Conservation (phyloP, 1,140 invertebrate species). For the Megalonaias nervosa region DNA sequence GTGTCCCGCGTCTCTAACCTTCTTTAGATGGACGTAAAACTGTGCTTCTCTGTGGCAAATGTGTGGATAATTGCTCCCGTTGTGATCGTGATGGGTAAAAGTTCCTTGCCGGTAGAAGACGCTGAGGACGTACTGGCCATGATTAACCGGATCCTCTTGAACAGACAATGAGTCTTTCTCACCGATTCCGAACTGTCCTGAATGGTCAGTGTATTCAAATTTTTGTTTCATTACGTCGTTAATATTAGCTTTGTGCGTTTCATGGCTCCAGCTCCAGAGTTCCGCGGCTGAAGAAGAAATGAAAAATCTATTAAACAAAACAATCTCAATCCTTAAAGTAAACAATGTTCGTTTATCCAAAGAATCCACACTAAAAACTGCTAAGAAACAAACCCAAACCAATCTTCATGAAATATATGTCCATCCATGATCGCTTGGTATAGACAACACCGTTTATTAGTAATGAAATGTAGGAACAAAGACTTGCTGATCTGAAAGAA, state of each 20-base stretch:
- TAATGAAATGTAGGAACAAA: too few species aligned
- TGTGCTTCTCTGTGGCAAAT: constrained; percentile 38
- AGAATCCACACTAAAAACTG: too few species aligned
- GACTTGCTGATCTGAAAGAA: too few species aligned
- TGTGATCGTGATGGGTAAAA: not conserved
- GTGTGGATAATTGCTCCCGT: not conserved
- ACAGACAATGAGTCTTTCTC: constrained; percentile 26
- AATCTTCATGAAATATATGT: too few species aligned
- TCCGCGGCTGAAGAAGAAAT: not conserved
- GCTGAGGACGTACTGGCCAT: constrained; percentile 24
- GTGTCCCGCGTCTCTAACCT: constrained; percentile 2
- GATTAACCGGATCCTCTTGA: constrained; percentile 18
- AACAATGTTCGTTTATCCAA: too few species aligned
- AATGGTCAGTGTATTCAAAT: constrained; percentile 10
- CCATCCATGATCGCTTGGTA: too few species aligned
- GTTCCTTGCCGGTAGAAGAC: constrained; percentile 30
- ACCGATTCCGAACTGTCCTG: constrained; percentile 30
- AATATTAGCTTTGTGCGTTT: constrained; percentile 21
- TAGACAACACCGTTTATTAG: too few species aligned
- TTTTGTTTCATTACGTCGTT: constrained; percentile 4
- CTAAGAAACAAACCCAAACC: too few species aligned
- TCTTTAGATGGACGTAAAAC: constrained; percentile 37
- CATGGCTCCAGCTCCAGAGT: constrained; percentile 34
- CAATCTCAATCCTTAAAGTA: too few species aligned
- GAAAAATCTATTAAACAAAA: too few species aligned